Conservation (phyloP, 2,113 vertebrate species). For the Pagrus major region DNA sequence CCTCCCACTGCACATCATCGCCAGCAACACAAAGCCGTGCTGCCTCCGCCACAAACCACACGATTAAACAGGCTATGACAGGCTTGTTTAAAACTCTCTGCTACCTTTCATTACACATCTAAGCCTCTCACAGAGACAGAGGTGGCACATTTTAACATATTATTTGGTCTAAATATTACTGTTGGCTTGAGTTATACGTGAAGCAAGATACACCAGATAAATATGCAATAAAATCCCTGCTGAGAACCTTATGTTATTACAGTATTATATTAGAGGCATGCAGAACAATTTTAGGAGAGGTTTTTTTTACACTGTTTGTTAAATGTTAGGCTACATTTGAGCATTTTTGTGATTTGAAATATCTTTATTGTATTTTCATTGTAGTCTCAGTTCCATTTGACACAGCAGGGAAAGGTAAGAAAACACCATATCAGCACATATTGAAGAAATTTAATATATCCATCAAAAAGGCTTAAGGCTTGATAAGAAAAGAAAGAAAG, state of each 20-base stretch:
- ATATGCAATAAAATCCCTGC: neutral
- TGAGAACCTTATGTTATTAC: neutral
- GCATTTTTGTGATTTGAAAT: neutral
- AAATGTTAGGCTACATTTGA: neutral
- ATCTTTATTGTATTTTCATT: neutral
- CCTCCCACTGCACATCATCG: slow-evolving; percentile 43
- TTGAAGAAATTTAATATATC: neutral
- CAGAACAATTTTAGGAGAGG: neutral
- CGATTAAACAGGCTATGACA: neutral
- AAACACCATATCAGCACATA: neutral
- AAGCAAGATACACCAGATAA: too few species aligned
- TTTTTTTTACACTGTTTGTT: neutral
- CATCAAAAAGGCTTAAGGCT: neutral
- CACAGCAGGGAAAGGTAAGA: neutral
- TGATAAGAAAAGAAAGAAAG: neutral
- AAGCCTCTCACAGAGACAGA: neutral
- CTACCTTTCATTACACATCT: neutral
- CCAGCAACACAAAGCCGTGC: slow-evolving; percentile 1
- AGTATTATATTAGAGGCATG: neutral
- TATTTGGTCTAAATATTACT: neutral
- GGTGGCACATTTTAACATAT: neutral
- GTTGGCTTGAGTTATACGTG: too few species aligned
- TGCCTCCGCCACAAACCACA: neutral
- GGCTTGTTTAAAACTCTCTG: too few species aligned
- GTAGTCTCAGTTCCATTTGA: neutral